phyloP scores from a whole-genome alignment of 1,140 invertebrate genomes.

The Centruroides sculpturatus region DNA sequence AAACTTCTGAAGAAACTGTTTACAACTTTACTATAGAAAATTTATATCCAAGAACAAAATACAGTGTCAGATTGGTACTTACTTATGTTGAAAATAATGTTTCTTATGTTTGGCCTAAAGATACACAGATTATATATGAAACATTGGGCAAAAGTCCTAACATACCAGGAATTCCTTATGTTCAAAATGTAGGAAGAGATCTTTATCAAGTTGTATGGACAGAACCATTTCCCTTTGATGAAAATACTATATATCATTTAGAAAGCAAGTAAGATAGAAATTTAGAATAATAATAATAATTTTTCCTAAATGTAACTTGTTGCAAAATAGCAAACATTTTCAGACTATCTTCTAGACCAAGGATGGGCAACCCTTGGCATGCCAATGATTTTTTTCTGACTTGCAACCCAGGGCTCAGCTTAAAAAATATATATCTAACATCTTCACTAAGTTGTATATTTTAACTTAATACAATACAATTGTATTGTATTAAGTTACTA shows the following conservation, averaged over 20 bases:
- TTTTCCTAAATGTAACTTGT: too few species aligned
- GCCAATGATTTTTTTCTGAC: too few species aligned
- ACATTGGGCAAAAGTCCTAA: constrained; percentile 46
- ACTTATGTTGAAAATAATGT: constrained; percentile 41
- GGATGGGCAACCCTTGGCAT: too few species aligned
- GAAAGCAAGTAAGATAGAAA: constrained; percentile 3
- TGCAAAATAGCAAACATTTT: too few species aligned
- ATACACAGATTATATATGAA: constrained; percentile 45
- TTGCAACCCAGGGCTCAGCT: too few species aligned
- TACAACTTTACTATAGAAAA: constrained; percentile 23
- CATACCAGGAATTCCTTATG: constrained; percentile 34
- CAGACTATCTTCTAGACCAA: too few species aligned
- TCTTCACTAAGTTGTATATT: too few species aligned
- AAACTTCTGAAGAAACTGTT: neutral
- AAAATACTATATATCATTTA: constrained; percentile 23
- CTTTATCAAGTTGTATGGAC: constrained; percentile 59
- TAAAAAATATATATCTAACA: too few species aligned
- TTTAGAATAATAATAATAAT: neutral
- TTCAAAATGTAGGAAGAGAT: constrained; percentile 41
- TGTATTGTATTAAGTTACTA: too few species aligned
- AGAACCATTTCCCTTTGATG: constrained; percentile 44
- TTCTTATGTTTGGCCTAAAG: constrained; percentile 46
- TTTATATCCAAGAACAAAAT: constrained; percentile 52
- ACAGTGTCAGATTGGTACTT: constrained; percentile 54
- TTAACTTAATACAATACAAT: too few species aligned